Conservation (phyloP, 2,113 vertebrate genomes). For the Coturnix japonica region DNA sequence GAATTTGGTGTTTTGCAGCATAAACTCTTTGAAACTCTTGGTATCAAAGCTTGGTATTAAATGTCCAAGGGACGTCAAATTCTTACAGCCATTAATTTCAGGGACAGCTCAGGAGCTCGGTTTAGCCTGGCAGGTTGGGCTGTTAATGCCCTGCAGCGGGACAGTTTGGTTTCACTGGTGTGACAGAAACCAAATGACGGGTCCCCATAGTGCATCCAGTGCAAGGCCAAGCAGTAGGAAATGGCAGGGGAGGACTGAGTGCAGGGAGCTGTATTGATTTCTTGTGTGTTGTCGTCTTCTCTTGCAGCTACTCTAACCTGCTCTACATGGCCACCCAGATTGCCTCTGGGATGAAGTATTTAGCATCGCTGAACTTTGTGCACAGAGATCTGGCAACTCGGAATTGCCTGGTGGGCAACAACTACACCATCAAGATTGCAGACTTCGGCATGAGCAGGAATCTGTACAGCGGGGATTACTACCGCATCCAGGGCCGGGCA, state of each 20-base stretch:
- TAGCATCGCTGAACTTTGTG: constrained; percentile 96
- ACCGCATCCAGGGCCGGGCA: constrained; percentile 94
- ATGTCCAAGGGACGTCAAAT: background rate
- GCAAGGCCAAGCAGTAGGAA: background rate
- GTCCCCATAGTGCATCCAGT: background rate
- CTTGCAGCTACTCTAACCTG: constrained; percentile 83
- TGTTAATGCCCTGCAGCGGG: background rate
- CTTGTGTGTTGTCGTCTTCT: background rate
- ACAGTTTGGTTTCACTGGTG: background rate
- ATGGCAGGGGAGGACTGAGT: background rate
- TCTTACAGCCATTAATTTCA: background rate
- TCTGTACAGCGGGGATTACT: constrained; percentile 97
- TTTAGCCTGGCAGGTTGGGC: background rate
- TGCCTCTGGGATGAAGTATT: constrained; percentile 97
- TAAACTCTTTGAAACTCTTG: background rate
- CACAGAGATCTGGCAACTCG: constrained; percentile 97
- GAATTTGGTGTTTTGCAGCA: background rate
- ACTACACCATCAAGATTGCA: constrained; percentile 95
- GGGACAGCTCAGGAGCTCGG: background rate
- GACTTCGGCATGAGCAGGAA: constrained; percentile 99
- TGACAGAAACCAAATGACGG: background rate
- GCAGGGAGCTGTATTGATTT: background rate
- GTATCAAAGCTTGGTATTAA: background rate
- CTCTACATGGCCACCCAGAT: constrained; percentile 93
- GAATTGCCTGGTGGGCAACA: constrained; percentile 96